phyloP scores from a whole-genome alignment of 2,888 invertebrate genomes.

The Taphrorychus bicolor region DNA sequence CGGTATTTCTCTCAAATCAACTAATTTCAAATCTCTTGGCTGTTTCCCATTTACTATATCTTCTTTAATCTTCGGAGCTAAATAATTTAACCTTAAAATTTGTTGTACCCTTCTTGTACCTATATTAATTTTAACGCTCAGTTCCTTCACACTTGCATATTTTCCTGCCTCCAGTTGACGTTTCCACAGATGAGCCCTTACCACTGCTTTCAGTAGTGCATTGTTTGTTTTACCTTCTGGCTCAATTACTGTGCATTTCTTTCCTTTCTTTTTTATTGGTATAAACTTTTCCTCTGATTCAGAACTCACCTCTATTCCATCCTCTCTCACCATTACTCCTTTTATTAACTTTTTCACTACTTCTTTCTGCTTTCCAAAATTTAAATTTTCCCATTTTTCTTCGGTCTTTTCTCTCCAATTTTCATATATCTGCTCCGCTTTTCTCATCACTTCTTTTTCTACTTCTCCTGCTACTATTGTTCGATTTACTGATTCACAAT shows the following conservation, averaged over 20 bases:
- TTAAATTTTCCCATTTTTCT: conserved; percentile 5
- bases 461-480: conserved; percentile 2
- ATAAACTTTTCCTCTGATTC: neutral
- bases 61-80: neutral
- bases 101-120: neutral
- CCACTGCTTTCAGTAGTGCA: neutral
- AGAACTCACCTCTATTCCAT: neutral
- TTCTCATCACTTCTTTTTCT: conserved; percentile 4
- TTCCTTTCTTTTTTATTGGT: neutral
- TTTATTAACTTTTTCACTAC: conserved; percentile 5
- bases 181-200: neutral
- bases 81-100: neutral
- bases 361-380: conserved; percentile 4
- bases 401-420: conserved; percentile 4
- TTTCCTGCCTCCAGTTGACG: neutral
- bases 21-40: neutral
- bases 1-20: neutral
- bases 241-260: neutral
- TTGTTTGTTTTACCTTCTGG: neutral
- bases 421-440: conserved; percentile 2
- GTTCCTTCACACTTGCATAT: neutral
- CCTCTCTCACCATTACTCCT: neutral
- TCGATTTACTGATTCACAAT: conserved; percentile 2
- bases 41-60: neutral
- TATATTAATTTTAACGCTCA: neutral